A percentile compares a stretch with the other conserved stretches of the same genome.
These are phyloP conservation scores for Noctua pronuba DNA, from an alignment of 2,888 invertebrate genomes.

Conservation along the genomic window DNA sequence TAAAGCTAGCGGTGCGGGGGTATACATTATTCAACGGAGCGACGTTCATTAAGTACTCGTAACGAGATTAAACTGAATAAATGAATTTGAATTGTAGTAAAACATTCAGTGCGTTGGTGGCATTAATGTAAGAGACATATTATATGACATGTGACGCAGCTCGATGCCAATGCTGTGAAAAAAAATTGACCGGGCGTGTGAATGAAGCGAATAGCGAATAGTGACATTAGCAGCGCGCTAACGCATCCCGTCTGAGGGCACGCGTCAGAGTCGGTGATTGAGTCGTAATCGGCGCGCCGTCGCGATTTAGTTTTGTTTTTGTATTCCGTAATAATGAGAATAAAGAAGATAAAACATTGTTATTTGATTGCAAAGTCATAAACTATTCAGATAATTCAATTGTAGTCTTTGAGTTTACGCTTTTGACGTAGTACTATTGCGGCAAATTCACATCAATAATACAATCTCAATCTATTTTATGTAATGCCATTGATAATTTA, in stretches of 20 bases:
- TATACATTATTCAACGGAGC: conserved; percentile 68
- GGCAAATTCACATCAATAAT: background rate
- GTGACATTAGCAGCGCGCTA: conserved; percentile 46
- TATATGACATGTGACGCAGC: conserved; percentile 3
- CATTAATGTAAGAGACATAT: conserved; percentile 5
- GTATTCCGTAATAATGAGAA: background rate
- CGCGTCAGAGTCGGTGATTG: conserved; percentile 41
- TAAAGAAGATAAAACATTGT: background rate
- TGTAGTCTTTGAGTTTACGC: background rate
- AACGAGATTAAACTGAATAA: conserved; percentile 71
- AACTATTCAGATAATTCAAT: background rate
- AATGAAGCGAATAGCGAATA: conserved; percentile 45
- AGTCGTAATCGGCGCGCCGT: conserved; percentile 38
- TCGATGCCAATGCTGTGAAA: background rate
- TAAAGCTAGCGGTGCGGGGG: conserved; percentile 35
- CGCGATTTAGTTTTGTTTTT: conserved; percentile 7
- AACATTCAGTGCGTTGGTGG: conserved; percentile 47
- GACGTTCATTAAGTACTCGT: conserved; percentile 71
- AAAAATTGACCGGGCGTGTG: background rate
- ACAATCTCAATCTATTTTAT: background rate
- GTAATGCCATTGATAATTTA: background rate
- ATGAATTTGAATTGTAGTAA: conserved; percentile 70
- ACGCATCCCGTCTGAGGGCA: conserved; percentile 31
- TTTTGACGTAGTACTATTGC: background rate
- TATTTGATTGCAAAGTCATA: background rate